Evolutionary conservation across 2,113 vertebrate species (phyloP), one percentile per base, ranked within the genome.

Genomic region (Condylura cristata): DNA sequence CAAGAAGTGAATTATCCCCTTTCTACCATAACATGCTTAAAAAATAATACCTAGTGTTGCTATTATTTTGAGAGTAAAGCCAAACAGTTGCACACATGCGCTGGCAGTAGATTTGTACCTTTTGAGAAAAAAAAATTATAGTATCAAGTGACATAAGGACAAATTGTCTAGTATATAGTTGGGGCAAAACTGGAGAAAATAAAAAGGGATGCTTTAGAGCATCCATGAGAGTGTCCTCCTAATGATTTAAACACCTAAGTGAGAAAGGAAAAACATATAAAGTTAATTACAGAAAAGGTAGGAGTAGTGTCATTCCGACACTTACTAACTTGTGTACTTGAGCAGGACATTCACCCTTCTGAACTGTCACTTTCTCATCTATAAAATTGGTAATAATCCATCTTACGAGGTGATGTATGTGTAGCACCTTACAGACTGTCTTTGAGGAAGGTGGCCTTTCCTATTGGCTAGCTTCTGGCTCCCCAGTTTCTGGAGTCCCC

Each of bases 291-390:
- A 74, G n/a, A 58, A 14, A 22, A 82, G 2, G 13, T 44, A 34
- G 46, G 44, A 17, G 41, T 51, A 51, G 2, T 56, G 74, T 48
- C 34, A 17, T 28, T 71, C 79, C 37, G 48, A 34, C 20, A 10
- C n/a, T n/a, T 39, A 8, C 13, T 13, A 32, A 28, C 39, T 8
- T 65, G 37, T 81, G 37, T 13, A 44, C 14, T 44, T 41, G 37
- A 39, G 22, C 24, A 75, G 46, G 75, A 68, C 13, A 18, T 22
- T 84, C 12, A 34, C 8, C 1, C 24, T 39, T 72, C 34, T 11
- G 56, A 86, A 37, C 37, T 79, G 82, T 46, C 12, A 39, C 51
- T 51, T 76, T 84, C 89, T 90, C 80, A 41, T 56, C 46, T 83
- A 12, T 65, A 56, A 91, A 86, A 37, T 2, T 16, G 32, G 30